phyloP scores from a whole-genome alignment of 2,113 vertebrate genomes.

The Otolemur garnettii region DNA sequence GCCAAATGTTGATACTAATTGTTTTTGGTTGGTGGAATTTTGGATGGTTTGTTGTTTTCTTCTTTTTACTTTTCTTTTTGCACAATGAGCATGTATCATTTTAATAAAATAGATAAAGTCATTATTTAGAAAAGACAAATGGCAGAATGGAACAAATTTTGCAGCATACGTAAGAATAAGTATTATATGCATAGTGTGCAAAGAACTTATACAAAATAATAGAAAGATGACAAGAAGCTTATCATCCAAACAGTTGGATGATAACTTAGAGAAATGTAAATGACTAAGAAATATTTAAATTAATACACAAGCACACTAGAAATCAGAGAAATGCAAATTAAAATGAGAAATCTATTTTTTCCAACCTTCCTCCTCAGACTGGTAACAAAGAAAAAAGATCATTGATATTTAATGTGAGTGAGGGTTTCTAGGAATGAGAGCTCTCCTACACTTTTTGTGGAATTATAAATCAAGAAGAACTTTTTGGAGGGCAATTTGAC shows the following conservation, averaged over 20 bases:
- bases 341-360: background rate
- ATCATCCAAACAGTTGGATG: background rate
- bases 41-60: background rate
- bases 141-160: background rate
- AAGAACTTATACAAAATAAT: constrained; percentile 17
- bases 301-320: background rate
- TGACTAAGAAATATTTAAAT: background rate
- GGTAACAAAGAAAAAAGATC: background rate
- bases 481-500: background rate
- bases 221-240: background rate
- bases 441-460: background rate
- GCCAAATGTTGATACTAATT: background rate
- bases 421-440: background rate
- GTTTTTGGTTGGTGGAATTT: constrained; percentile 1
- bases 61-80: background rate
- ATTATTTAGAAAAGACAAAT: background rate
- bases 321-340: background rate
- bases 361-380: background rate
- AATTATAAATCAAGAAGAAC: background rate
- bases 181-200: background rate
- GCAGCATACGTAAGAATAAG: background rate
- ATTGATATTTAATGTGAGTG: background rate
- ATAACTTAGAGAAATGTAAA: background rate
- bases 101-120: constrained; percentile 36
- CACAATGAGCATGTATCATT: background rate